Conservation (phyloP, 2,888 invertebrate genomes). For the Actias luna region DNA sequence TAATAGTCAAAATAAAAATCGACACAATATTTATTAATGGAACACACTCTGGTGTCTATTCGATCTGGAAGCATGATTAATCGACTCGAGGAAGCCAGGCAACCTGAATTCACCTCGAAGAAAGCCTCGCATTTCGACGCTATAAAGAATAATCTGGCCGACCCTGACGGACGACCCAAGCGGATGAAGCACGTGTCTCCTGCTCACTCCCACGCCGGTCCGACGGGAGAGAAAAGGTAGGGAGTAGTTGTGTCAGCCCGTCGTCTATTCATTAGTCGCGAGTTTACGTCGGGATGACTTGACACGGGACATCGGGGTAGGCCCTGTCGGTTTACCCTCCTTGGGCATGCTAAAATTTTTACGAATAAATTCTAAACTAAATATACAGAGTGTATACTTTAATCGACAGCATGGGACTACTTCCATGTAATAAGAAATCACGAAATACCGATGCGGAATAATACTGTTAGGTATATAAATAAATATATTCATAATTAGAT, state of each 20-base stretch:
- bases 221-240: constrained; percentile 56
- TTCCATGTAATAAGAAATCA: not conserved
- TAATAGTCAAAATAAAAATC: constrained; percentile 3
- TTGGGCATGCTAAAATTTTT: constrained; percentile 71
- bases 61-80: constrained; percentile 61
- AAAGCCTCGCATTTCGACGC: constrained; percentile 72
- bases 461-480: too few relatives aligned
- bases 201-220: constrained; percentile 48
- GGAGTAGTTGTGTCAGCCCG: constrained; percentile 52
- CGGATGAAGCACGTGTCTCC: constrained; percentile 46
- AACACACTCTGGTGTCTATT: constrained; percentile 34
- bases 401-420: not conserved
- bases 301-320: constrained; percentile 68
- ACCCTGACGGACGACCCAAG: constrained; percentile 62
- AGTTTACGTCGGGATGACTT: constrained; percentile 74
- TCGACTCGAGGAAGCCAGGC: constrained; percentile 69
- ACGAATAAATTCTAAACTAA: constrained; percentile 54
- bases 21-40: constrained; percentile 12
- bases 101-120: constrained; percentile 70
- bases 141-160: constrained; percentile 77
- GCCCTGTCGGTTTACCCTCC: constrained; percentile 64
- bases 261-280: constrained; percentile 78
- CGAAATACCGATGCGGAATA: too few relatives aligned
- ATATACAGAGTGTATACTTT: constrained; percentile 18
- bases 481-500: too few relatives aligned